phyloP scores from a whole-genome alignment of 2,113 vertebrate genomes.

The Etheostoma spectabile region DNA sequence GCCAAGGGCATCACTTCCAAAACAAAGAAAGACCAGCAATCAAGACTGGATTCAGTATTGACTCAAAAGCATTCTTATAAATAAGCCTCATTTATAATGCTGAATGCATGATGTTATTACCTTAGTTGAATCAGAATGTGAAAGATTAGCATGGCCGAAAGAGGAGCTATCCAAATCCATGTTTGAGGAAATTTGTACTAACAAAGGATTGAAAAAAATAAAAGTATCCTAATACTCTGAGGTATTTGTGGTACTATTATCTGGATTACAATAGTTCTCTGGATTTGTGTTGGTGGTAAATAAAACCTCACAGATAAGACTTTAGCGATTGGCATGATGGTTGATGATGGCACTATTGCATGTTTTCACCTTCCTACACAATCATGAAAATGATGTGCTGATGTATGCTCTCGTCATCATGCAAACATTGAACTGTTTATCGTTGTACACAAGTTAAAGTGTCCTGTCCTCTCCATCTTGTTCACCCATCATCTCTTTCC shows the following conservation, averaged over 20 bases:
- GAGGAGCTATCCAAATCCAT: constrained; percentile 5
- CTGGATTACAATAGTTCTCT: constrained; percentile 29
- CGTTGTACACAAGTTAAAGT: constrained; percentile 25
- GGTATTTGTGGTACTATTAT: constrained; percentile 12
- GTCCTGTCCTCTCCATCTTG: constrained; percentile 32
- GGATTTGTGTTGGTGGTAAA: constrained; percentile 4
- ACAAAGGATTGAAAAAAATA: constrained; percentile 10
- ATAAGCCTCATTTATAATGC: constrained; percentile 28
- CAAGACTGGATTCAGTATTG: constrained; percentile 30
- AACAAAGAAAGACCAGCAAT: constrained; percentile 56
- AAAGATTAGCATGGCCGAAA: constrained; percentile 20
- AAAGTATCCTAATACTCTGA: constrained; percentile 7
- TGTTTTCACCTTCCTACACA: constrained; percentile 62
- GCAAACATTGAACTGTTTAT: constrained; percentile 35
- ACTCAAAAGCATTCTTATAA: constrained; percentile 11
- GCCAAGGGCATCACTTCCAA: constrained; percentile 62
- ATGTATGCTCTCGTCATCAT: constrained; percentile 45
- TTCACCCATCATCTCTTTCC: constrained; percentile 36
- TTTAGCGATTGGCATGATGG: constrained; percentile 52
- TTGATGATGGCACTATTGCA: constrained; percentile 62
- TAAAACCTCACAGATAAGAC: constrained; percentile 26
- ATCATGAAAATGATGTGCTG: constrained; percentile 31
- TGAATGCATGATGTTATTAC: constrained; percentile 42
- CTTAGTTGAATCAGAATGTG: constrained; percentile 44
- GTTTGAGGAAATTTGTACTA: constrained; percentile 23